These are phyloP conservation scores for Plotosus lineatus DNA, from an alignment of 2,113 vertebrate species.

Conservation along the genomic window DNA sequence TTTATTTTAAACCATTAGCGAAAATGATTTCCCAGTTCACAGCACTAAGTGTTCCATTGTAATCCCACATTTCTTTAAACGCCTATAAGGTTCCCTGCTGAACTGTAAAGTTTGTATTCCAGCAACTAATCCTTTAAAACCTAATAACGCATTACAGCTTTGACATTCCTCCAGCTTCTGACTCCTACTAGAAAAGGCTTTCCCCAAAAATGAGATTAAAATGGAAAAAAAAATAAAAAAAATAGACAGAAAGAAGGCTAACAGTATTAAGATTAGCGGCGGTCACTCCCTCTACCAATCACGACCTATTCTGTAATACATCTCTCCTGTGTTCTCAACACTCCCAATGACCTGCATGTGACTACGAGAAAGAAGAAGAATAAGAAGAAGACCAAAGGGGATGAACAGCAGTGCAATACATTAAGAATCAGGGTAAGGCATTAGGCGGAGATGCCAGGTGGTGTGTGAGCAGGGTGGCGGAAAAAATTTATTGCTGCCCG, in stretches of 20 bases:
- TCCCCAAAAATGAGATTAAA: background rate
- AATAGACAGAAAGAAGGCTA: background rate
- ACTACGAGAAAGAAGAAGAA: background rate
- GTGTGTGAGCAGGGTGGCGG: constrained; percentile 6
- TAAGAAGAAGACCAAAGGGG: background rate
- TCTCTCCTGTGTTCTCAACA: background rate
- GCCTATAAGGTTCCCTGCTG: background rate
- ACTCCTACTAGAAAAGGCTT: background rate
- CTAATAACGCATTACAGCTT: background rate
- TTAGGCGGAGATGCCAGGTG: background rate
- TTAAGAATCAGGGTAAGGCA: constrained; percentile 22
- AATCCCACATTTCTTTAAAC: background rate
- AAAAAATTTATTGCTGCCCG: constrained; percentile 16
- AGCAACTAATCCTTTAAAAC: constrained; percentile 14
- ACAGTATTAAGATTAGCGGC: background rate
- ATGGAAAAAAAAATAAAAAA: too few relatives aligned
- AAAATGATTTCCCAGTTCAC: background rate
- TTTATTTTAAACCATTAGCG: background rate
- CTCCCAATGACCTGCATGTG: background rate
- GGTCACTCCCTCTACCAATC: too few relatives aligned
- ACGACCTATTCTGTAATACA: background rate
- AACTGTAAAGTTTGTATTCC: constrained; percentile 7
- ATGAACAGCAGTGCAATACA: background rate
- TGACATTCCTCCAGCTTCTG: constrained; percentile 1
- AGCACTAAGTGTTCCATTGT: constrained; percentile 12